Base-by-base conservation (phyloP, 2,888 invertebrate genomes). In the Spicauda simplicius region DNA sequence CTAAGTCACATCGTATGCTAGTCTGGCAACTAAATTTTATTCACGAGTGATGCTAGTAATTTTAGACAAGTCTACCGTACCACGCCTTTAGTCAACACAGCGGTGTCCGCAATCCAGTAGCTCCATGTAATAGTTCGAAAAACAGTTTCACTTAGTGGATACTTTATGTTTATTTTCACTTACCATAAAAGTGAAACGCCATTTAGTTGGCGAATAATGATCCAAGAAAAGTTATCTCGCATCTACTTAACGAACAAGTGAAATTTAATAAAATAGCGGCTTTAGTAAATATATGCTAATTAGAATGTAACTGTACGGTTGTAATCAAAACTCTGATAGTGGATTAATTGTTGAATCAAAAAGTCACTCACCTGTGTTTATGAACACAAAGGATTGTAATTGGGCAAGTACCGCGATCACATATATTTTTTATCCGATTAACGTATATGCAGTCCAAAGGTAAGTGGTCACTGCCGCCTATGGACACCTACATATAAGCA, bases 261-360 rank as follows among this genome's bases (percentile, higher is more conserved):
- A 61, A 53, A 61, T 60, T 52, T 41, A n/a, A 18, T 18, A n/a
- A 10, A 53, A 53, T 19, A 53, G 16, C 19, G 19, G 18, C 18
- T 56, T 37, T 56, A 37, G 33, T 56, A 37, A 60, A 33, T 41
- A 52, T 7, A 50, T 60, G 30, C 33, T 53, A 61, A 52, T 52
- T 52, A 61, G 12, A 50, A 50, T 18, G 37, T 18, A 37, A 37
- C 19, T 14, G 25, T 25, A 10, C 18, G 12, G 33, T 16, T 52
- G 52, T 48, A 16, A 61, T 53, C 18, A 53, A 50, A 61, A 53
- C 7, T 6, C 33, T 52, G 7, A 18, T 50, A 41, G 41, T 14
- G 25, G 25, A 25, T 25, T 48, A 41, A 18, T 57, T 18, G 33
- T 41, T 37, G 18, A 56, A 18, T 56, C 30, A 12, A 56, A 37